phyloP scores from a whole-genome alignment of 2,888 invertebrate species.

The Amorpha juglandis region DNA sequence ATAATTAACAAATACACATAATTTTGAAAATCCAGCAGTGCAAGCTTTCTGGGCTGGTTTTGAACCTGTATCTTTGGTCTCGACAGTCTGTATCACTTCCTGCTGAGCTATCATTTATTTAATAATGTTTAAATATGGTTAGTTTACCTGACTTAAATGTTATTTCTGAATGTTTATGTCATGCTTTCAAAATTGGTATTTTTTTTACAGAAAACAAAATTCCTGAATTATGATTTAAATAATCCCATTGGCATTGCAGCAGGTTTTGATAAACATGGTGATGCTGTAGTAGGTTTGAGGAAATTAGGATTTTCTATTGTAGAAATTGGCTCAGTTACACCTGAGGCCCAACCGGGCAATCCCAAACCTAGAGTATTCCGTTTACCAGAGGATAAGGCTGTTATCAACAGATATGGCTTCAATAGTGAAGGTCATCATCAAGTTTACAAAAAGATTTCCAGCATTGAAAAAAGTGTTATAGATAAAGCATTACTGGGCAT shows the following conservation, averaged over 20 bases:
- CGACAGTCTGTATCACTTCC: no score
- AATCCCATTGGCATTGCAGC: constrained; percentile 99
- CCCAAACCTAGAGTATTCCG: constrained; percentile 96
- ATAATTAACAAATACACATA: no score
- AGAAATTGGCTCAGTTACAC: constrained; percentile 98
- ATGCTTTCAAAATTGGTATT: background rate
- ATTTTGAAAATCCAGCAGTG: no score
- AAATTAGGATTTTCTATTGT: constrained; percentile 97
- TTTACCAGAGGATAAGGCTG: constrained; percentile 91
- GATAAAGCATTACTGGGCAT: constrained; percentile 91
- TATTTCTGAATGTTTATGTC: background rate
- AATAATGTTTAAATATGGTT: no score
- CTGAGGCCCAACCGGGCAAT: constrained; percentile 96
- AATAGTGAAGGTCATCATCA: constrained; percentile 96
- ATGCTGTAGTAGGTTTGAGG: constrained; percentile 92
- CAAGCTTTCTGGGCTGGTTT: no score
- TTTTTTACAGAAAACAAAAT: constrained; percentile 85
- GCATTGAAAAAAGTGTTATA: constrained; percentile 78
- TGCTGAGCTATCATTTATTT: no score
- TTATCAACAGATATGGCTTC: constrained; percentile 95
- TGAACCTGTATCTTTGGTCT: no score
- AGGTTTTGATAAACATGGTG: constrained; percentile 99
- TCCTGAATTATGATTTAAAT: constrained; percentile 89
- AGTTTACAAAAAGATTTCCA: constrained; percentile 87
- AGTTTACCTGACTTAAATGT: no score